Evolutionary conservation across 2,113 vertebrate species (phyloP), one percentile per base, ranked within the genome.

Genomic region (Clarias magur): DNA sequence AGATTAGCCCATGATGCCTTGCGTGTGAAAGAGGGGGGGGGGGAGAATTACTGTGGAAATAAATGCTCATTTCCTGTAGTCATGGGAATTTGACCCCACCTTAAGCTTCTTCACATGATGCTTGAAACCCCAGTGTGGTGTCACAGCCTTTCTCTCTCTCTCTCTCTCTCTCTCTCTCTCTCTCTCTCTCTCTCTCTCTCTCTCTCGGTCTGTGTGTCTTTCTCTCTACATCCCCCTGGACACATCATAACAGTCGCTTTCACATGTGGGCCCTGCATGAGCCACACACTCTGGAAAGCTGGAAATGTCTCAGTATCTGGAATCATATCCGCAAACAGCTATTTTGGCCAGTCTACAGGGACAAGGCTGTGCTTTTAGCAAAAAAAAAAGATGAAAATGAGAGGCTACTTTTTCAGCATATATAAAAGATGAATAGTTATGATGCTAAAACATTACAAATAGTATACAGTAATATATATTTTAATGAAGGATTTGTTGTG

Each of bases 41-140:
- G 92, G 88, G 80, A 42, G 88, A 59, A 48, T 84, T 5, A 25
- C 90, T 90, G 90, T 93, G 86, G 91, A 94, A 94, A 95, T 92
- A 94, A 95, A 94, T 93, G 92, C 92, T 93, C 93, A 94, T 95
- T 95, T 95, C 94, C 94, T 94, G 92, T 85, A 93, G 92, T 93
- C 93, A 89, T 95, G 95, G 90, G 95, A 95, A 94, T 93, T 90
- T 95, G 94, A 95, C 94, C 93, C 90, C 80, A 83, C 88, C 91
- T 91, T 91, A 90, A 87, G 86, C 85, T 88, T 86, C 91, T 72
- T 21, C 87, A 70, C 88, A 86, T 89, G 88, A 57, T 87, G 87
- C 72, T 72, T 72, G 38, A 65, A 85, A 82, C 67, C 68, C 86
- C 70, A 79, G 15, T 63, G 73, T 84, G 72, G 62, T 84, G 80